Evolutionary conservation across 1,140 invertebrate genomes (phyloP), one percentile per base, ranked within the genome.

Genomic region (Pseudomyrmex gracilis): DNA sequence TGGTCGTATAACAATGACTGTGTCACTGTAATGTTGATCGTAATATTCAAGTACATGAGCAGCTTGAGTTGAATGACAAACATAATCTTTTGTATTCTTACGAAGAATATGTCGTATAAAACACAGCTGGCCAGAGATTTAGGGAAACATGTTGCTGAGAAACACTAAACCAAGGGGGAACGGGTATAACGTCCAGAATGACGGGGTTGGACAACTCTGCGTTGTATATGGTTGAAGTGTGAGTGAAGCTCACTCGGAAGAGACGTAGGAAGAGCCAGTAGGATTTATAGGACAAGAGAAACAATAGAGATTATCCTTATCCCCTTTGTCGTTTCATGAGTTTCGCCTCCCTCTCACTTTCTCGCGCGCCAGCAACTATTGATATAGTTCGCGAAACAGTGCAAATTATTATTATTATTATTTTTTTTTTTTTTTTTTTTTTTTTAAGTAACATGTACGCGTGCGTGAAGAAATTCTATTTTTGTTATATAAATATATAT

Each of bases 291-390:
- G 88, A 90, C 88, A 89, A 84, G 51, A 89, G 89, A 92, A 92
- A 91, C 91, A 91, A 92, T 91, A 90, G 90, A 86, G 90, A 92
- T 92, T 92, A 92, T 89, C 85, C 87, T 88, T 84, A 83, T 64
- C 67, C 82, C 61, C 84, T 60, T 78, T 51, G 58, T 60, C n/a
- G 24, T 20, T 74, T 47, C 55, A n/a, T 12, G 34, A 67, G 53
- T 58, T 34, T 85, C 13, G 13, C 47, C 47, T 60, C 58, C 66
- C 58, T 80, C 76, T 15, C 49, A 13, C 22, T 58, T 15, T 49
- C 63, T 60, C 66, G 2, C 45, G 12, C 5, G 17, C 9, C 7
- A 24, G 1, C 5, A 49, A 71, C 51, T 80, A 80, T 60, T 53
- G 76, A 71, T 34, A 34, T 58, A 60, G 66, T 49, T 55, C 45